A percentile compares a stretch with the other conserved stretches of the same genome.
phyloP scores from a whole-genome alignment of 2,888 invertebrate species.

The Rhagophthalmus giganteus region DNA sequence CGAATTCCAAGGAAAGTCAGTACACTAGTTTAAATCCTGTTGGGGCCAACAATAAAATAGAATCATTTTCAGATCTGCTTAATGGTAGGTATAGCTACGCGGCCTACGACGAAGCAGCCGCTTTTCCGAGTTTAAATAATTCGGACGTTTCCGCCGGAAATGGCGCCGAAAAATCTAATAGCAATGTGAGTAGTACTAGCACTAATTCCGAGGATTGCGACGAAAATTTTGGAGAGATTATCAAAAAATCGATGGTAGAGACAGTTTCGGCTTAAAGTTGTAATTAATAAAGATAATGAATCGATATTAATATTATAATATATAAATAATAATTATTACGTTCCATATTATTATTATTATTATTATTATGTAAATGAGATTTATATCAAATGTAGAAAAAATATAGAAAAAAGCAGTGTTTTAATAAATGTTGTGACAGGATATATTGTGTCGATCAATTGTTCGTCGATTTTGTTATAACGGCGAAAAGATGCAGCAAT shows the following conservation, averaged over 20 bases:
- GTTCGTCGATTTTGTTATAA: background rate
- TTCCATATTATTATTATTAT: conserved; percentile 49
- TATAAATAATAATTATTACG: conserved; percentile 46
- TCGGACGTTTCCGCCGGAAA: conserved; percentile 32
- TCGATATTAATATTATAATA: conserved; percentile 36
- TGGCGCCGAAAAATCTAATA: conserved; percentile 27
- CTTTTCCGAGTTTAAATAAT: conserved; percentile 39
- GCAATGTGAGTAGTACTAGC: conserved; percentile 38
- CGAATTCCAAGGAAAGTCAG: conserved; percentile 60
- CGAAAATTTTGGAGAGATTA: conserved; percentile 89
- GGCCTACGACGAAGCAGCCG: conserved; percentile 56
- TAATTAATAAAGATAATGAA: conserved; percentile 19
- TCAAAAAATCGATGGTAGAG: conserved; percentile 90
- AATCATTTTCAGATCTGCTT: conserved; percentile 66
- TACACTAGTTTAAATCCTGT: conserved; percentile 72
- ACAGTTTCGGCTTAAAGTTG: conserved; percentile 76
- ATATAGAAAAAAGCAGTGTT: conserved; percentile 51
- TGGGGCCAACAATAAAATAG: conserved; percentile 69
- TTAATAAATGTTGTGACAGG: conserved; percentile 58
- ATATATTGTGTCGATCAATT: conserved; percentile 38
- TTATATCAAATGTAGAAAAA: conserved; percentile 55
- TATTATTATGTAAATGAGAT: conserved; percentile 52
- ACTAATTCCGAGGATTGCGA: conserved; percentile 56
- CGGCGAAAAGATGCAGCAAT: too few species aligned
- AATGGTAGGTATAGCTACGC: conserved; percentile 61